Conservation (phyloP, 2,797 vertebrate species). For the Carapus acus region DNA sequence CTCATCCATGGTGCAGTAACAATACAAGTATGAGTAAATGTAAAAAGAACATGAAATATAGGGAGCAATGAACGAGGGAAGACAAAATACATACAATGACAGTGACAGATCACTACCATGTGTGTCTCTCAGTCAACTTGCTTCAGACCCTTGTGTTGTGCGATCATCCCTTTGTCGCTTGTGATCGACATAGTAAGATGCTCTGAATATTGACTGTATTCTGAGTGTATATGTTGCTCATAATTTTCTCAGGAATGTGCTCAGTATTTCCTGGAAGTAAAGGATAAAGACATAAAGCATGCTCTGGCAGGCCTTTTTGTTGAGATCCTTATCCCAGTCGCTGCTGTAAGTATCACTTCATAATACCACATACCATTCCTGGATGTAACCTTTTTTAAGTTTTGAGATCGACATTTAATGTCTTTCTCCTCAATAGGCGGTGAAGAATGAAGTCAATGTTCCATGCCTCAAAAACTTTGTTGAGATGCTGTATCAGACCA, state of each 20-base stretch:
- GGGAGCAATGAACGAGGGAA: too few relatives aligned
- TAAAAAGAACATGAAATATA: too few relatives aligned
- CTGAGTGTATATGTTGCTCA: conserved; percentile 5
- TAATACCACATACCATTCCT: background rate
- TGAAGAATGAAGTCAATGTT: conserved; percentile 99
- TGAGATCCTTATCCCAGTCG: conserved; percentile 98
- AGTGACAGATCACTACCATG: too few relatives aligned
- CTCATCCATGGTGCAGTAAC: too few relatives aligned
- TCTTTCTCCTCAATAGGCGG: conserved; percentile 75
- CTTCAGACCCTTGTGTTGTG: too few relatives aligned
- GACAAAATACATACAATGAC: too few relatives aligned
- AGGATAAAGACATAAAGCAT: conserved; percentile 99
- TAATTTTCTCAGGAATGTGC: conserved; percentile 85
- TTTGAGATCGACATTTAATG: background rate
- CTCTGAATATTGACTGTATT: conserved; percentile 2
- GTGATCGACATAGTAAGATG: too few relatives aligned
- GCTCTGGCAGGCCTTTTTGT: conserved; percentile 97
- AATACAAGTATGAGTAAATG: too few relatives aligned
- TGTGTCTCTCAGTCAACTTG: too few relatives aligned
- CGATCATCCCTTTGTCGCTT: too few relatives aligned
- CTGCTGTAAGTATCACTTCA: conserved; percentile 85
- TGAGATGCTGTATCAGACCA: conserved; percentile 99
- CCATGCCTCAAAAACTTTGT: conserved; percentile 99
- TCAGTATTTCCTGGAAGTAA: conserved; percentile 98
- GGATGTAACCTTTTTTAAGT: background rate